These are phyloP conservation scores for Sclerurus mexicanus DNA, from an alignment of 2,113 vertebrate species.

Conservation along the genomic window DNA sequence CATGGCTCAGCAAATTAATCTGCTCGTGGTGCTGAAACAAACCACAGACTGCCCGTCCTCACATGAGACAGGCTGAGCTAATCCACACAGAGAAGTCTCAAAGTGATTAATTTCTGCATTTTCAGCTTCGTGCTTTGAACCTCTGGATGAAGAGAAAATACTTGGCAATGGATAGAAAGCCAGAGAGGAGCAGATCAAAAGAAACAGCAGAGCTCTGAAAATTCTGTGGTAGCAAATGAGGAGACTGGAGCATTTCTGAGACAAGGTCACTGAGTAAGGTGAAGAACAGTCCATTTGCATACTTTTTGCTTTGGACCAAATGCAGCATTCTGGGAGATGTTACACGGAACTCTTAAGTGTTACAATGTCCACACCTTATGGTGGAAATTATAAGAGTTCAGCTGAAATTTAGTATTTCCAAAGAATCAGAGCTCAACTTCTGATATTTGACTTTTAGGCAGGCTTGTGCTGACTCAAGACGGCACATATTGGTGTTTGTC, in stretches of 20 bases:
- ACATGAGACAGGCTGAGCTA: neutral
- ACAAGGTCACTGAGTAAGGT: neutral
- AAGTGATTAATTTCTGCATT: neutral
- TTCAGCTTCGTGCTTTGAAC: slow-evolving; percentile 5
- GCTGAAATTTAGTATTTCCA: neutral
- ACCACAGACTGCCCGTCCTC: neutral
- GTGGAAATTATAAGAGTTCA: neutral
- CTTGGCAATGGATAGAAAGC: neutral
- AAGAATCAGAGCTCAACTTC: neutral
- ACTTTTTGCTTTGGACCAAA: neutral
- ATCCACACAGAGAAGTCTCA: neutral
- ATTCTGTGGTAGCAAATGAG: neutral
- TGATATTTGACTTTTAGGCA: neutral
- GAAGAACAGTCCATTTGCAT: neutral
- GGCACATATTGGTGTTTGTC: neutral
- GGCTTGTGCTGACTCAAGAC: neutral
- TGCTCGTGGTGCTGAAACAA: neutral
- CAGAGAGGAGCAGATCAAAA: neutral
- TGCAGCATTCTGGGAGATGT: neutral
- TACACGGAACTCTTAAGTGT: neutral
- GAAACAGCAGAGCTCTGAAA: neutral
- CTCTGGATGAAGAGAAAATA: neutral
- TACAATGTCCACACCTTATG: neutral
- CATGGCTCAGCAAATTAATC: neutral
- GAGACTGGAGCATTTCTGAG: neutral